Percentiles rank a stretch among this genome's conserved stretches.
phyloP scores from a whole-genome alignment of 2,888 invertebrate genomes.

The Lasioglossum zephyrum region DNA sequence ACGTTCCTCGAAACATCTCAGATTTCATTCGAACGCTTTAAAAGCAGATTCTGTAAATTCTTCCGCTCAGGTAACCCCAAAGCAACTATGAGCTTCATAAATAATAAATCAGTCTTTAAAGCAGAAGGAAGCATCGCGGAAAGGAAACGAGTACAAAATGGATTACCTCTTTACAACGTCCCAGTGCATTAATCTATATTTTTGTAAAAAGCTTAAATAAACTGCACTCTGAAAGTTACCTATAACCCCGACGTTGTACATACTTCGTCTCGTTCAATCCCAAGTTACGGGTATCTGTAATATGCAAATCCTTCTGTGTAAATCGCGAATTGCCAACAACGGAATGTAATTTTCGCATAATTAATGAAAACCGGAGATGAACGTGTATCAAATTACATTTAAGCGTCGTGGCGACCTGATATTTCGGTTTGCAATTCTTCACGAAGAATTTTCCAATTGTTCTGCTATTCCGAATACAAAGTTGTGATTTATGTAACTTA shows the following conservation, averaged over 20 bases:
- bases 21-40: not conserved
- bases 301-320: not conserved
- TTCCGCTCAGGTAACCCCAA: not conserved
- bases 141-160: not conserved
- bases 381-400: not conserved
- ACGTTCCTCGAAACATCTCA: not conserved
- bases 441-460: not conserved
- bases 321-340: not conserved
- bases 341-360: not conserved
- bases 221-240: not conserved
- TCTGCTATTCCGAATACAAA: not conserved
- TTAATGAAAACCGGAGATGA: not conserved
- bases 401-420: not conserved
- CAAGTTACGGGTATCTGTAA: not conserved
- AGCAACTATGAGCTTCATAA: not conserved
- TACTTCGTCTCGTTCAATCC: not conserved
- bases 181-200: not conserved
- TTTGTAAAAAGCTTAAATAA: not conserved
- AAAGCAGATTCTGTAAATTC: not conserved
- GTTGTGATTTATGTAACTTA: not conserved
- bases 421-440: not conserved
- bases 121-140: not conserved
- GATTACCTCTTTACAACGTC: not conserved
- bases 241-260: not conserved
- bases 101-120: not conserved